phyloP scores from a whole-genome alignment of 1,140 invertebrate species.

The Drepana arcuata region DNA sequence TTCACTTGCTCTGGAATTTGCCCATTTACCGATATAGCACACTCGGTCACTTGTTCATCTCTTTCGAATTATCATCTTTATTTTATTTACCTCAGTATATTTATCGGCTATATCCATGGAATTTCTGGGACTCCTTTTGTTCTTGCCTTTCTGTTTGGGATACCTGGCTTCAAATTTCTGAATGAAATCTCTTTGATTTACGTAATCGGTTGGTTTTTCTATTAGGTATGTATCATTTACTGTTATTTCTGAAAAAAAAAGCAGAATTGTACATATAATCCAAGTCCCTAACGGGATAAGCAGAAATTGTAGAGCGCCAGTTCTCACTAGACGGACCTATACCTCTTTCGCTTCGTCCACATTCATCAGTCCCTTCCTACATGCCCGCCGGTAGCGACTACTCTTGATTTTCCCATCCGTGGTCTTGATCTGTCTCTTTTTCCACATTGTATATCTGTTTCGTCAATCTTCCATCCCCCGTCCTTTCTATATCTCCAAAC shows the following conservation, averaged over 20 bases:
- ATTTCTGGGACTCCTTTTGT: slow-evolving; percentile 9
- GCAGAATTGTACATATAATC: slow-evolving; percentile 1
- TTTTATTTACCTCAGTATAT: slow-evolving; percentile 10
- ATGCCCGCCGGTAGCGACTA: neutral
- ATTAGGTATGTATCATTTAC: slow-evolving; percentile 57
- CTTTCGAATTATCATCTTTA: neutral
- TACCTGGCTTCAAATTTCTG: slow-evolving; percentile 64
- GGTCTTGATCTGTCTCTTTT: neutral
- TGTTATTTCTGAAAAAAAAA: slow-evolving; percentile 47
- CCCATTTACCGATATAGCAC: neutral
- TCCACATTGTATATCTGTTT: no score
- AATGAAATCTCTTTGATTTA: slow-evolving; percentile 63
- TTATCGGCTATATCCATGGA: slow-evolving; percentile 7
- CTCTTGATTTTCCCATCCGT: neutral
- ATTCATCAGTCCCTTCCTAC: neutral
- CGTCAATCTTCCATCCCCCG: no score
- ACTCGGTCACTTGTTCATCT: neutral
- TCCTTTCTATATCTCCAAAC: no score
- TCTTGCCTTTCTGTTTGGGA: slow-evolving; percentile 22
- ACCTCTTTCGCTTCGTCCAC: neutral
- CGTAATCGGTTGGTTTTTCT: slow-evolving; percentile 64
- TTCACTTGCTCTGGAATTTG: neutral
- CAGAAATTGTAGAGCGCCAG: neutral
- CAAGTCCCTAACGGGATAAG: neutral
- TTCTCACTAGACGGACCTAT: neutral